Base-by-base conservation (phyloP, 92 coral and sea anemone species). In the Paragorgia papillata region DNA sequence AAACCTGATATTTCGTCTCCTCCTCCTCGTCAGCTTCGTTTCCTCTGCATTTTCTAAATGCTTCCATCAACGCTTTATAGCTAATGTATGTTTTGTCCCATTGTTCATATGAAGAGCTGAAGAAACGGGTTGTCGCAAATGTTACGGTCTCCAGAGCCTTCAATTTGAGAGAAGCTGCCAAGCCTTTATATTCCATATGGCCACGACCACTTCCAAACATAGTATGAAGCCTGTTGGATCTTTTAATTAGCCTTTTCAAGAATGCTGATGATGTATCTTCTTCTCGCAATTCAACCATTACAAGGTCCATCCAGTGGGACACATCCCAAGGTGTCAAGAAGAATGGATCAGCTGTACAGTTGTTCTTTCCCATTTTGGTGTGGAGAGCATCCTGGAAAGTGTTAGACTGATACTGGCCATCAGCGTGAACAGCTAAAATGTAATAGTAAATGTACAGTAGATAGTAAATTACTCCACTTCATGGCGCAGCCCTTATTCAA, bases 321-420 rank as follows among this genome's bases (percentile, higher is more conserved):
- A 26, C 66, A 19, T 59, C 66, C 66, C 66, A 59, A 12, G 66
- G 66, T 59, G 66, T 59, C 66, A 59, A 59, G 33, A 59, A 59
- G n/a, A 59, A n/a, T n/a, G n/a, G n/a, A n/a, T n/a, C n/a, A n/a
- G n/a, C n/a, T n/a, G n/a, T n/a, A n/a, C n/a, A n/a, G n/a, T n/a
- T n/a, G n/a, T n/a, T n/a, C n/a, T n/a, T n/a, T n/a, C n/a, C n/a
- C n/a, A n/a, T n/a, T n/a, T 13, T 15, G 6, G 6, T 19, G 31
- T 17, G 31, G 31, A 59, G 29, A 13, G 66, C 29, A 4, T 59
- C 66, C 22, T 59, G 66, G 66, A 59, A 59, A 24, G 66, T 26
- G 31, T 26, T 25, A 4, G 66, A 59, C 33, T 59, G 66, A 26
- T 59, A 59, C 33, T 59, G 66, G 33, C 66, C 33, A 24, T 59